phyloP scores from a whole-genome alignment of 2,113 vertebrate species.

The Peromyscus polionotus region DNA sequence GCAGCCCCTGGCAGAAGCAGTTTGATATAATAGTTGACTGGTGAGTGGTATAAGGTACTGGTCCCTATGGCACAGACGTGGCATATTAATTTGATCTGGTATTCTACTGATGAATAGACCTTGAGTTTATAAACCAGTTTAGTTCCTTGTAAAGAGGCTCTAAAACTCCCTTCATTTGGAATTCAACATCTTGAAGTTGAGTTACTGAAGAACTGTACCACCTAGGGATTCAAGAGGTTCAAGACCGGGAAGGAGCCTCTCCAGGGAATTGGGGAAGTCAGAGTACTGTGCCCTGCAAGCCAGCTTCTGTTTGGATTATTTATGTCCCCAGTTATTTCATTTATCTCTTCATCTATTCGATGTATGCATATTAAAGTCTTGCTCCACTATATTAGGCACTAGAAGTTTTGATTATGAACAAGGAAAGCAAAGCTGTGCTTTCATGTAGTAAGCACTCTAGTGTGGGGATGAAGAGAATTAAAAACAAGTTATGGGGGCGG shows the following conservation, averaged over 20 bases:
- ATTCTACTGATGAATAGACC: neutral
- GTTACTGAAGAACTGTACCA: neutral
- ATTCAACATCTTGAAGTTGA: constrained; percentile 16
- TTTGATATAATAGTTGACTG: neutral
- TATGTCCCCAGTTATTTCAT: neutral
- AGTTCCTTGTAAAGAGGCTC: neutral
- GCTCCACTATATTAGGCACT: neutral
- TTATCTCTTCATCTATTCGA: constrained; percentile 28
- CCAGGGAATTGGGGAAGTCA: neutral
- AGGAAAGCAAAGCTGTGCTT: constrained; percentile 5
- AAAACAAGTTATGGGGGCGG: neutral
- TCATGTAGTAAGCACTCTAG: neutral
- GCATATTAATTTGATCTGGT: neutral
- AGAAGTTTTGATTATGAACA: neutral
- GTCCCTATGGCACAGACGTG: neutral
- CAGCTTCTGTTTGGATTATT: neutral
- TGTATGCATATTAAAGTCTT: neutral
- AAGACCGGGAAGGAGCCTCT: neutral
- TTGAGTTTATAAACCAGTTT: neutral
- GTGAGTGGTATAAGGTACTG: neutral
- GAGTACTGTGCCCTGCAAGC: neutral
- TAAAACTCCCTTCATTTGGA: neutral
- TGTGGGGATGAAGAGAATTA: constrained; percentile 33
- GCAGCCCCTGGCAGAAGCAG: neutral
- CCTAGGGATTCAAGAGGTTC: neutral